Evolutionary conservation across 2,888 invertebrate genomes (phyloP).

Genomic region (Synergus itoensis): DNA sequence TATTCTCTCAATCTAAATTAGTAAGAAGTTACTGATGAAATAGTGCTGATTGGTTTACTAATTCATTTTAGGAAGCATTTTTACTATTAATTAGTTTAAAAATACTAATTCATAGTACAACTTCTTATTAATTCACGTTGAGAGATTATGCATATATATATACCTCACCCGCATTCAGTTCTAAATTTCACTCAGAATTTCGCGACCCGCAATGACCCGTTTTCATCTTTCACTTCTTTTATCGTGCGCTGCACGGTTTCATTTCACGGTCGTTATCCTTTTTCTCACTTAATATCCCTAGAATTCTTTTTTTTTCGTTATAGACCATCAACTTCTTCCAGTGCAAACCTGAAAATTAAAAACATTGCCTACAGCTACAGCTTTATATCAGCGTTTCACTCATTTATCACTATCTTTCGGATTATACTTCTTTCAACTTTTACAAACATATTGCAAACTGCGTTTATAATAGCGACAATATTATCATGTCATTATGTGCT

Average conservation of each 20-base stretch:
- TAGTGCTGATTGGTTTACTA: too few relatives aligned
- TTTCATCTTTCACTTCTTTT: background rate
- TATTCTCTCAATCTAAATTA: too few relatives aligned
- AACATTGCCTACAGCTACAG: background rate
- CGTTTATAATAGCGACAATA: too few relatives aligned
- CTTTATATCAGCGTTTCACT: background rate
- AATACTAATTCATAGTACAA: too few relatives aligned
- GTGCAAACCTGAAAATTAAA: background rate
- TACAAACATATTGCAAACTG: too few relatives aligned
- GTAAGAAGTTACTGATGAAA: too few relatives aligned
- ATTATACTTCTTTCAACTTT: too few relatives aligned
- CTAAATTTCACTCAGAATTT: background rate
- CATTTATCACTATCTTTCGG: background rate
- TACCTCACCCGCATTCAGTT: background rate
- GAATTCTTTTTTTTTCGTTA: background rate
- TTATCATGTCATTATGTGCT: too few relatives aligned
- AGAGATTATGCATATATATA: background rate
- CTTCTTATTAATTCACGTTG: too few relatives aligned
- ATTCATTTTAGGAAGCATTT: too few relatives aligned
- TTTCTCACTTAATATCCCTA: background rate
- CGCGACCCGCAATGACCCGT: slow-evolving; percentile 1
- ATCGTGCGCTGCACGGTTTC: background rate
- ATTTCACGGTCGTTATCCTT: slow-evolving; percentile 7
- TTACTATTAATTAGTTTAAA: too few relatives aligned
- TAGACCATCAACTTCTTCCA: background rate